These are phyloP conservation scores for Heliconius congener DNA, from an alignment of 1,140 invertebrate genomes.

Conservation along the genomic window DNA sequence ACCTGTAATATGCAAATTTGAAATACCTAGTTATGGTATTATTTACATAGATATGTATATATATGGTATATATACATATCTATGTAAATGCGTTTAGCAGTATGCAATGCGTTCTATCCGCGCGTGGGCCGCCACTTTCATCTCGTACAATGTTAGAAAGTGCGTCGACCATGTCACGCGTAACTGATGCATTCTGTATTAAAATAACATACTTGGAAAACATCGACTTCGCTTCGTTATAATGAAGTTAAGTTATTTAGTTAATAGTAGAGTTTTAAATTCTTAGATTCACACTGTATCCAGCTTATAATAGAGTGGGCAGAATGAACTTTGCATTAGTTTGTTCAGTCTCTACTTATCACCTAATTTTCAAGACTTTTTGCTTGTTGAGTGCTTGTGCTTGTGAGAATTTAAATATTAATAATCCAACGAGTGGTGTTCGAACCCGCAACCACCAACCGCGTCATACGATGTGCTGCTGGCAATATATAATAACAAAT, in stretches of 20 bases:
- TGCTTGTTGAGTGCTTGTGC: no score
- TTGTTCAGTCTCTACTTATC: no score
- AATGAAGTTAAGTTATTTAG: not conserved
- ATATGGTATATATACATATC: slow-evolving; percentile 22
- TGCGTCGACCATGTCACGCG: slow-evolving; percentile 31
- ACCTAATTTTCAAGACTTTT: no score
- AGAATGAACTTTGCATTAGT: no score
- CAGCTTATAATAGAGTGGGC: no score
- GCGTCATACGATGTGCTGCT: no score
- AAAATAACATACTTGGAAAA: not conserved
- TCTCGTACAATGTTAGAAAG: slow-evolving; percentile 42
- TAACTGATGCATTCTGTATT: slow-evolving; percentile 8
- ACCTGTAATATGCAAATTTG: not conserved
- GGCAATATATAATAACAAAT: no score
- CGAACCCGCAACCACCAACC: no score
- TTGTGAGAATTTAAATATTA: no score
- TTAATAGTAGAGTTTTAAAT: not conserved
- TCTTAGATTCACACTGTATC: no score
- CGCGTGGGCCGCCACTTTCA: slow-evolving; percentile 38
- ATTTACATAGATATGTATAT: no score
- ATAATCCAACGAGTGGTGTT: no score
- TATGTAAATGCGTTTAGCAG: not conserved
- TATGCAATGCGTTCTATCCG: slow-evolving; percentile 3
- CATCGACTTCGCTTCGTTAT: not conserved
- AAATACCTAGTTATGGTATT: not conserved